These are phyloP conservation scores for Emesis castigata DNA, from an alignment of 2,888 invertebrate species.

Conservation along the genomic window DNA sequence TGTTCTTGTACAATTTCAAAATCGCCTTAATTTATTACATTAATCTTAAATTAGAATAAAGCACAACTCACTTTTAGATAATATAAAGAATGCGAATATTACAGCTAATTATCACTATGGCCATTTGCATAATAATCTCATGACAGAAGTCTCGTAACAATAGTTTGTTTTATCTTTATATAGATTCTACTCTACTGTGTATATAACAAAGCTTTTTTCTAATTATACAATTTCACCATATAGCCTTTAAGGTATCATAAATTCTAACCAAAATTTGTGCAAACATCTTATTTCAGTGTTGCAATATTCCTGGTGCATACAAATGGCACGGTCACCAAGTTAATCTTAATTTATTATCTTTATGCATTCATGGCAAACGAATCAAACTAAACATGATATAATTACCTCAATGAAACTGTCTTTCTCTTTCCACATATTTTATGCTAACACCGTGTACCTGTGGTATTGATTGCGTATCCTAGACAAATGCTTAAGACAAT, in stretches of 20 bases:
- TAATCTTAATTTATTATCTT: neutral
- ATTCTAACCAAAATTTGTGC: neutral
- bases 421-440: too few relatives aligned
- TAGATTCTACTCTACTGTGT: neutral
- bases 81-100: neutral
- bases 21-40: neutral
- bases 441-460: neutral
- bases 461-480: neutral
- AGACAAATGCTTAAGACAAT: neutral
- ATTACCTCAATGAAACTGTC: too few relatives aligned
- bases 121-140: neutral
- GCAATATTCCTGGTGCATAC: neutral
- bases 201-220: too few relatives aligned
- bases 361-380: neutral
- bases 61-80: neutral
- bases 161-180: neutral
- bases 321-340: neutral
- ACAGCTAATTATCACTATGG: neutral
- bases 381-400: too few relatives aligned
- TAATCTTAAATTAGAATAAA: neutral
- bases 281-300: neutral
- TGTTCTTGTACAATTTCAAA: neutral
- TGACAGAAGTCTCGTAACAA: too few relatives aligned
- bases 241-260: neutral
- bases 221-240: neutral